These are phyloP conservation scores for Spheniscus mendiculus DNA, from an alignment of 2,113 vertebrate genomes.

Conservation along the genomic window DNA sequence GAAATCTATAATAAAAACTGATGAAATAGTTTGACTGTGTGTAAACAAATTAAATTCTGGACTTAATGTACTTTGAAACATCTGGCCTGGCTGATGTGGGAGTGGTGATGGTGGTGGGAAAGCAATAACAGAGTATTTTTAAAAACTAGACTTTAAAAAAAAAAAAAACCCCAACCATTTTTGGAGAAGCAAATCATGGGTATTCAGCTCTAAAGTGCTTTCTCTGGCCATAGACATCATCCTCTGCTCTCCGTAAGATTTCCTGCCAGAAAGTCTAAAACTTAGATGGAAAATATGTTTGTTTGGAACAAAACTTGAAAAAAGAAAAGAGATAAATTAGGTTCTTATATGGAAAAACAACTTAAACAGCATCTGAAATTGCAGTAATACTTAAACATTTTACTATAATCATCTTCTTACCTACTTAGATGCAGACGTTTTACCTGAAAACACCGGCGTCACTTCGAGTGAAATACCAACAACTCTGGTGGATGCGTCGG, in stretches of 20 bases:
- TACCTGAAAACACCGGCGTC: not conserved
- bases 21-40: slow-evolving; percentile 45
- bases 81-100: slow-evolving; percentile 40
- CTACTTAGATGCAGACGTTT: slow-evolving; percentile 70
- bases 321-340: not conserved
- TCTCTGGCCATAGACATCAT: not conserved
- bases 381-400: not conserved
- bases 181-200: not conserved
- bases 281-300: not conserved
- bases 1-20: slow-evolving; percentile 48
- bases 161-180: not conserved
- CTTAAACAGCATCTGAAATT: not conserved
- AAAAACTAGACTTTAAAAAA: not conserved
- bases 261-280: not conserved
- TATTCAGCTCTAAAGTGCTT: slow-evolving; percentile 7
- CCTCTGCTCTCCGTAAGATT: not conserved
- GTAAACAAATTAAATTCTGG: slow-evolving; percentile 57
- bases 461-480: slow-evolving; percentile 66
- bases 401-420: not conserved
- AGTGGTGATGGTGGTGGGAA: slow-evolving; percentile 29
- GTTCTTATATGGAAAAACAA: not conserved
- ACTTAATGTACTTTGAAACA: slow-evolving; percentile 54
- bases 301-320: not conserved
- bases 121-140: slow-evolving; percentile 22
- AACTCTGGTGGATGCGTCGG: slow-evolving; percentile 82